Conservation (phyloP, 2,797 vertebrate species). For the Brachyrhaphis roseni region DNA sequence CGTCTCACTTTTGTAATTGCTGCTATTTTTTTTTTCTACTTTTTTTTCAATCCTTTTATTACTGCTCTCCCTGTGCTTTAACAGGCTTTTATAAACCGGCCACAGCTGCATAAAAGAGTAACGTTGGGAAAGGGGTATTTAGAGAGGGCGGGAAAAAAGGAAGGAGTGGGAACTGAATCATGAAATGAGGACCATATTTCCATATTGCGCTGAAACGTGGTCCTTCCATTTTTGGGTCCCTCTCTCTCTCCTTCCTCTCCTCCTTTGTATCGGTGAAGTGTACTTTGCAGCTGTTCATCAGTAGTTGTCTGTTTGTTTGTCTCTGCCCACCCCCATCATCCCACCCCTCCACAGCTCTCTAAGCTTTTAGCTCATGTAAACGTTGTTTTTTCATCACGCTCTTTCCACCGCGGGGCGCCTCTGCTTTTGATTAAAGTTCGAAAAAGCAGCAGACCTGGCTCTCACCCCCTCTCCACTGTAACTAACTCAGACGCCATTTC, state of each 20-base stretch:
- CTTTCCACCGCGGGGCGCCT: constrained; percentile 71
- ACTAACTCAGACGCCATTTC: constrained; percentile 65
- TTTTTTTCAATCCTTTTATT: constrained; percentile 53
- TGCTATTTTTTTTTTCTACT: constrained; percentile 30
- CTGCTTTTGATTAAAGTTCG: constrained; percentile 79
- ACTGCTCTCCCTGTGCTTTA: constrained; percentile 75
- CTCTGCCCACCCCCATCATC: constrained; percentile 25
- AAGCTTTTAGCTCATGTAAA: constrained; percentile 78
- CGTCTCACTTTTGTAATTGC: constrained; percentile 31
- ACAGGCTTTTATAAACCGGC: constrained; percentile 68
- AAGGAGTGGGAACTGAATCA: constrained; percentile 77
- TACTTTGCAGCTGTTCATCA: constrained; percentile 63
- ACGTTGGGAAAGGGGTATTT: constrained; percentile 60
- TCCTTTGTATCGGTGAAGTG: constrained; percentile 32
- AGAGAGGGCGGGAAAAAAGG: constrained; percentile 56
- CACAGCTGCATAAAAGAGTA: constrained; percentile 70
- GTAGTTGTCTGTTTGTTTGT: constrained; percentile 76
- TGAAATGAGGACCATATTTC: constrained; percentile 83
- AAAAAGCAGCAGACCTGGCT: constrained; percentile 51
- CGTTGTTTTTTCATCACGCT: constrained; percentile 73
- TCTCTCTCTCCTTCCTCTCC: constrained; percentile 25
- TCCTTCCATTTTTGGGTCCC: constrained; percentile 72
- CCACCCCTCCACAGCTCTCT: not conserved
- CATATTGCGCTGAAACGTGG: constrained; percentile 68
- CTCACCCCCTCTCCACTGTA: constrained; percentile 44